Evolutionary conservation across 2,888 invertebrate species (phyloP), one percentile per base, ranked within the genome.

Genomic region (Acanthococcus lagerstroemiae): DNA sequence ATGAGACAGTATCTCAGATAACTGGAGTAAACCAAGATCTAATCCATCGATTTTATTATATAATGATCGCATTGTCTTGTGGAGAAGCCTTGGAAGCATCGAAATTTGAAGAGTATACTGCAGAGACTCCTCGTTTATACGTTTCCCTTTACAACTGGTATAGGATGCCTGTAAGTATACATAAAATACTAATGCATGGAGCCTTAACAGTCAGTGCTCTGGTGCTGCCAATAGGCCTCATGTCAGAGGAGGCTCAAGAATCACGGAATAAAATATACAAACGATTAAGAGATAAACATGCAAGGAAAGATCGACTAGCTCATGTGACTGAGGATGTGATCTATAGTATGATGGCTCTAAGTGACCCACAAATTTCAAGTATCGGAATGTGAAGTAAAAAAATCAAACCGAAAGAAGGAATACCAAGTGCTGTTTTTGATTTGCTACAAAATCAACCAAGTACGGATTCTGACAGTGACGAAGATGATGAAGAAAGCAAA

Each of bases 211-310:
- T 70, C 6, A 45, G 67, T 58, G n/a, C 61, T 52, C 54, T 67
- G 6, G 15, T 69, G 21, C 44, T 72, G 9, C 71, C 70, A 9
- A 71, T 71, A 24, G 70, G 71, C 21, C 66, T 66, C 37, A 63
- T 71, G 27, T 70, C 70, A 4, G 70, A 71, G 54, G 71, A 71
- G 56, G 69, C 70, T 15, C 63, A 68, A 52, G 70, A 71, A 44
- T 48, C 69, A 12, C 27, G 68, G 37, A 70, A 71, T 54, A 69
- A 69, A 67, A 61, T 68, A 30, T 57, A 50, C 26, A 45, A 21
- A 26, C 9, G 21, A 17, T 66, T 48, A 2, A 7, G 65, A 30
- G 57, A 66, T 66, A 30, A 55, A 17, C 50, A 60, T 56, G 44
- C 66, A n/a, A 55, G 68, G 57, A 69, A 69, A 63, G 46, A 55